Evolutionary conservation across 2,797 vertebrate species (phyloP), one percentile per base, ranked within the genome.

Genomic region (Myotis myotis): DNA sequence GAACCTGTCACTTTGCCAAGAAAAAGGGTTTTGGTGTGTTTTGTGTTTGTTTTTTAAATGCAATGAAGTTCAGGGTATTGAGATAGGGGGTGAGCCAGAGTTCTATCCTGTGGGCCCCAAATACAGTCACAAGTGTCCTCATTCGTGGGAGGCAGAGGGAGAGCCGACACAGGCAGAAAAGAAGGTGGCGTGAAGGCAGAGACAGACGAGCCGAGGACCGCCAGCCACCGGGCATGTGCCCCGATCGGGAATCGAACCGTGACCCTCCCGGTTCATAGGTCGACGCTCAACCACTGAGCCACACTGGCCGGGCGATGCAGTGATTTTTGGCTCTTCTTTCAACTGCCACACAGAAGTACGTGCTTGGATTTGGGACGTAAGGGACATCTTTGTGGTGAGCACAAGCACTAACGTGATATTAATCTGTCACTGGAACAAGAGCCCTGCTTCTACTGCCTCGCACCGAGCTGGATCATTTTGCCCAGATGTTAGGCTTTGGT

Each of bases 311-410:
- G 49, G 16, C 49, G 83, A 49, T 57, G 15, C 62, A 78, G 76
- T 41, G 16, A 83, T 49, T 49, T 36, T 55, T 41, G 25, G 36
- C 13, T 41, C 47, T 44, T 47, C 30, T 51, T 62, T 44, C 47
- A 62, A 81, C 6, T 4, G 44, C 33, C 30, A 15, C 57, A 22
- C 5, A 33, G 44, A 55, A 38, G 28, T 16, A 12, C 9, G 20
- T 8, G 3, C 95, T 91, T 80, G 72, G 49, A 19, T 93, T 94
- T 93, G 81, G 87, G 87, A 71, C 12, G 89, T 96, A 89, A 44
- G 41, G 1, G 90, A 95, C 96, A 97, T 83, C 96, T 84, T 79
- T 19, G 68, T 17, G 55, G 44, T 94, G 85, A 41, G 71, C n/a
- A 93, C 22, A 10, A 68, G 36, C 49, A n/a, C 62, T 80, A 74